Evolutionary conservation across 1,140 invertebrate species (phyloP).

Genomic region (Penaeus indicus): DNA sequence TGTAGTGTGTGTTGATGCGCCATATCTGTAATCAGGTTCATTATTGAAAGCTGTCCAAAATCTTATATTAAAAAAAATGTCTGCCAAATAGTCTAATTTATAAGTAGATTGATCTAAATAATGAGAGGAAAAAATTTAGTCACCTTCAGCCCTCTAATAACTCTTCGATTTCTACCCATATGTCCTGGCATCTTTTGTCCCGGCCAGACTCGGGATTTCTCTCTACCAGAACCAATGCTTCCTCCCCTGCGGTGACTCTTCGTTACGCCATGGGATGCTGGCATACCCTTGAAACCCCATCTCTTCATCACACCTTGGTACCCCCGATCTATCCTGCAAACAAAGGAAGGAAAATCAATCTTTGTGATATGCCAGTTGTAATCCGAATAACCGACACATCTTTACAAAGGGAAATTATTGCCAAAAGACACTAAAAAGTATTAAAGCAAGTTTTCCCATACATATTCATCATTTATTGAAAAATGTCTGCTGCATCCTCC

Average conservation of each 20-base stretch:
- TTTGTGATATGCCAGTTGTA: no score
- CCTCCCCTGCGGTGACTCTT: slow-evolving; percentile 95
- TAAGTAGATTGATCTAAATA: no score
- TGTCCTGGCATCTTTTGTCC: slow-evolving; percentile 97
- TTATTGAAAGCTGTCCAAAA: no score
- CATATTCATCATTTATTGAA: no score
- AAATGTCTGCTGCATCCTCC: neutral
- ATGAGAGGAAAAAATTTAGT: neutral
- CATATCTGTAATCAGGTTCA: slow-evolving; percentile 76
- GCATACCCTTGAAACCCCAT: slow-evolving; percentile 95
- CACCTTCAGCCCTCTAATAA: slow-evolving; percentile 80
- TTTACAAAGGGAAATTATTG: neutral
- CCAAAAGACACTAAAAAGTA: neutral
- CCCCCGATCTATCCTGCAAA: slow-evolving; percentile 86
- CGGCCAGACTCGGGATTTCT: slow-evolving; percentile 89
- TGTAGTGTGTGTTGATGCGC: slow-evolving; percentile 93
- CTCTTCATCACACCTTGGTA: slow-evolving; percentile 98
- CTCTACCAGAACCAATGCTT: slow-evolving; percentile 85
- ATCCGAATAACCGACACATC: no score
- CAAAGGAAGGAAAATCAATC: slow-evolving; percentile 57
- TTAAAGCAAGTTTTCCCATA: neutral
- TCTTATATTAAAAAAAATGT: no score
- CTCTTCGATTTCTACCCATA: slow-evolving; percentile 87
- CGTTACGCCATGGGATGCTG: slow-evolving; percentile 90
- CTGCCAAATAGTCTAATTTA: no score